Evolutionary conservation across 2,113 vertebrate species (phyloP), one percentile per base, ranked within the genome.

Genomic region (Tragelaphus buxtoni): DNA sequence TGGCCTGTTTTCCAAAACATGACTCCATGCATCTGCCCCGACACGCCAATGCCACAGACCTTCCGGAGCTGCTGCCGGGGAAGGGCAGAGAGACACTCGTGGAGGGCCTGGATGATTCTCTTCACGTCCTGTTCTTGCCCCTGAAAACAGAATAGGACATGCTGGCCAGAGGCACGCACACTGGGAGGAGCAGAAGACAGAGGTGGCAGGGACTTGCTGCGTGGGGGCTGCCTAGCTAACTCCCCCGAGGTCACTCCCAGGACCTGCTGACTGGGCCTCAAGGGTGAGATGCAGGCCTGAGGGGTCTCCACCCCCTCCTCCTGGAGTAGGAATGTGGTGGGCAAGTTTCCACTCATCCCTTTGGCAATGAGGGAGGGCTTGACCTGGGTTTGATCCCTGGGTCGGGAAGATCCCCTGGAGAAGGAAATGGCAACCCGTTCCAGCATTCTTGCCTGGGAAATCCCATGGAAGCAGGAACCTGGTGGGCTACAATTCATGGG

Each of bases 21-120:
- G 84, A 99, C 96, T 24, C 99, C 99, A 2, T 99, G 99, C 99
- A 99, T 99, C 98, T 99, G 99, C 92, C 99, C 99, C 28, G 99
- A 99, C 95, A 99, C 92, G 2, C 99, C 99, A 63, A 99, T 98
- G 93, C 98, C 97, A 82, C 88, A 35, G 47, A 99, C 99, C n/a
- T 58, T 98, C 91, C 96, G 98, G 60, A 99, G 98, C 45, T 98
- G 98, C 92, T 99, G 97, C 79, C 83, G 94, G 22, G 99, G 99
- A 22, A 99, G 98, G 58, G 98, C 98, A 53, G 92, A 92, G 9
- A 99, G 97, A 97, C 99, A 99, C 26, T 98, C 98, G 45, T 99
- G 98, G 91, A 99, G 4, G 0, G 99, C 98, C 63, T 85, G 97
- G 61, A 99, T 96, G 97, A 99, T 99, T 94, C 86, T 98, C 9